A percentile compares a stretch with the other conserved stretches of the same genome.
phyloP scores from a whole-genome alignment of 2,113 vertebrate species.

The Tonatia bakeri region DNA sequence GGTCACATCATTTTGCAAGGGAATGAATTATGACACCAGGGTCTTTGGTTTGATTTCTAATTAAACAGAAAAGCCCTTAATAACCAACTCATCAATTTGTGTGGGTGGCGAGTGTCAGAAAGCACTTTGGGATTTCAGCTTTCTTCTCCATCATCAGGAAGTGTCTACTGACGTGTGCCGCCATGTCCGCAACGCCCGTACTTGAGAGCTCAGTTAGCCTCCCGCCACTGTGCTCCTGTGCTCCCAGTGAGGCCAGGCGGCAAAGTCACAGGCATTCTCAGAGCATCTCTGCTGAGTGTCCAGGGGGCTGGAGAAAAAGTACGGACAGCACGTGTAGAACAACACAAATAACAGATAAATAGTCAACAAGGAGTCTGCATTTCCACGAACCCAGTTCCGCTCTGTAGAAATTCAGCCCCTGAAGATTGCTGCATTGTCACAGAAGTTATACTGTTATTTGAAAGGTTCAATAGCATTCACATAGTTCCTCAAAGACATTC shows the following conservation, averaged over 20 bases:
- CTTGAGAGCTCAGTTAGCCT: neutral
- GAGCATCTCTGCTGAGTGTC: neutral
- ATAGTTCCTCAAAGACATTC: neutral
- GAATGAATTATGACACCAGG: slow-evolving; percentile 39
- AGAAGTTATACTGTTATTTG: neutral
- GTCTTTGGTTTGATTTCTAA: slow-evolving; percentile 50
- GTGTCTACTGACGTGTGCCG: neutral
- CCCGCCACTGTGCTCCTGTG: neutral
- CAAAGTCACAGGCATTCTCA: neutral
- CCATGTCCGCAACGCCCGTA: neutral
- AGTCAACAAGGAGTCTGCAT: neutral
- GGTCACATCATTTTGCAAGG: slow-evolving; percentile 11
- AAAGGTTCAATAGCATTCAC: neutral
- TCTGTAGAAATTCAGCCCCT: neutral
- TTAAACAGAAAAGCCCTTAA: slow-evolving; percentile 33
- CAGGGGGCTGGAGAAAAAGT: neutral
- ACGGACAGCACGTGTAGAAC: neutral
- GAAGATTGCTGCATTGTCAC: neutral
- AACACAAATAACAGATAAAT: neutral
- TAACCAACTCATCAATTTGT: neutral
- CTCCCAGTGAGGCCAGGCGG: neutral
- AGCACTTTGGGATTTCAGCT: neutral
- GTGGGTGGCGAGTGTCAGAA: neutral
- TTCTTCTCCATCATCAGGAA: neutral
- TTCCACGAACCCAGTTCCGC: neutral